These are phyloP conservation scores for Apis florea DNA, from an alignment of 1,140 invertebrate species.

Conservation along the genomic window DNA sequence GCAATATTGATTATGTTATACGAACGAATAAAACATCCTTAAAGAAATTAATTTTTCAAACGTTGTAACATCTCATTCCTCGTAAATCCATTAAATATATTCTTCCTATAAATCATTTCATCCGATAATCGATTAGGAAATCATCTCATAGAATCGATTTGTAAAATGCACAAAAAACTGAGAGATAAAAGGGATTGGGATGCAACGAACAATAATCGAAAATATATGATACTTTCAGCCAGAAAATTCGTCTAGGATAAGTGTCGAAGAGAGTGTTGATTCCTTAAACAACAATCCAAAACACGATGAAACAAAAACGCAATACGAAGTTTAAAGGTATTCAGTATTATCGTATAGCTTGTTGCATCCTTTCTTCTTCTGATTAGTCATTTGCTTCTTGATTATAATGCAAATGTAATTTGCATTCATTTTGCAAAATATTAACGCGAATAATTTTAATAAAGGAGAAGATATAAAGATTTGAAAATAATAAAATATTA, in stretches of 20 bases:
- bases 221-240: slow-evolving; percentile 73
- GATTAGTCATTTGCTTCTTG: neutral
- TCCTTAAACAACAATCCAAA: slow-evolving; percentile 73
- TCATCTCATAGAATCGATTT: neutral
- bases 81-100: neutral
- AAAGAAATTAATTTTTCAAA: slow-evolving; percentile 4
- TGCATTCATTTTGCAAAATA: neutral
- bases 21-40: slow-evolving; percentile 38
- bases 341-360: slow-evolving; percentile 34
- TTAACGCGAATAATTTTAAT: too few relatives aligned
- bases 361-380: slow-evolving; percentile 10
- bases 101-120: neutral
- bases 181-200: neutral
- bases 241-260: slow-evolving; percentile 72
- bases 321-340: slow-evolving; percentile 74
- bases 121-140: neutral
- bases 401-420: neutral
- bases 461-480: too few relatives aligned
- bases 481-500: too few relatives aligned
- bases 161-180: neutral
- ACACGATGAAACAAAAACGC: slow-evolving; percentile 68
- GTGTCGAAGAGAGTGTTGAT: slow-evolving; percentile 74
- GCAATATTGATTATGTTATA: slow-evolving; percentile 49
- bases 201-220: slow-evolving; percentile 20
- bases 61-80: slow-evolving; percentile 20